Evolutionary conservation across 1,140 invertebrate genomes (phyloP).

Genomic region (Calycopis cecrops): DNA sequence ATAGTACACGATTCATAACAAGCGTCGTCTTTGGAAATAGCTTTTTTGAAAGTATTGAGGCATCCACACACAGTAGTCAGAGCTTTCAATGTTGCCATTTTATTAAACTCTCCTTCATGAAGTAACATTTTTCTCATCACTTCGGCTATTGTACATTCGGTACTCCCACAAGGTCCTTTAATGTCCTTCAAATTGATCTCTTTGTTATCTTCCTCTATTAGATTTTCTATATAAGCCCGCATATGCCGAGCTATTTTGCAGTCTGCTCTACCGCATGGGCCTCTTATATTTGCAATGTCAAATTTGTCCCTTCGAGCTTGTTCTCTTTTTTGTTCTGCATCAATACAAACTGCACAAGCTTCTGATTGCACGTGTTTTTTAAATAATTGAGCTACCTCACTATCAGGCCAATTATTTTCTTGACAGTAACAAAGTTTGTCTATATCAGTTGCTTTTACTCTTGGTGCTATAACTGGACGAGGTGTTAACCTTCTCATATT

Average conservation of each 20-base stretch:
- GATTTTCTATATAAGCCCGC: slow-evolving; percentile 58
- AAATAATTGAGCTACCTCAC: slow-evolving; percentile 49
- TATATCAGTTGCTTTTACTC: slow-evolving; percentile 60
- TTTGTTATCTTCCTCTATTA: slow-evolving; percentile 57
- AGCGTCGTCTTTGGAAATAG: slow-evolving; percentile 38
- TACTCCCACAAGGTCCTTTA: slow-evolving; percentile 65
- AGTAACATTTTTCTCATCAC: slow-evolving; percentile 56
- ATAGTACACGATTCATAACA: slow-evolving; percentile 41
- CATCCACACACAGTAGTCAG: slow-evolving; percentile 60
- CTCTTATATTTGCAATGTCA: slow-evolving; percentile 61
- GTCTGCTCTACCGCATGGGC: slow-evolving; percentile 60
- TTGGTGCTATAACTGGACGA: slow-evolving; percentile 52
- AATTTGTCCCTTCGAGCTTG: slow-evolving; percentile 36
- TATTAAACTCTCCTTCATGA: slow-evolving; percentile 48
- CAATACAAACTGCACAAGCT: slow-evolving; percentile 54
- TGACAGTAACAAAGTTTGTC: slow-evolving; percentile 61
- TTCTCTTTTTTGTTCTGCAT: slow-evolving; percentile 35
- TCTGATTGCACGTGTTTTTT: slow-evolving; percentile 42
- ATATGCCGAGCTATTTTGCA: slow-evolving; percentile 61
- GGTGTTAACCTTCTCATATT: slow-evolving; percentile 68
- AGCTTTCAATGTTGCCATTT: slow-evolving; percentile 39
- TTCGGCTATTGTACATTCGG: slow-evolving; percentile 51
- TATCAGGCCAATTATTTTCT: slow-evolving; percentile 51
- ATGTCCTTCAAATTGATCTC: slow-evolving; percentile 54
- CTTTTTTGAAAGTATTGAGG: slow-evolving; percentile 51